phyloP scores from a whole-genome alignment of 2,797 vertebrate species.

The Centroberyx gerrardi region DNA sequence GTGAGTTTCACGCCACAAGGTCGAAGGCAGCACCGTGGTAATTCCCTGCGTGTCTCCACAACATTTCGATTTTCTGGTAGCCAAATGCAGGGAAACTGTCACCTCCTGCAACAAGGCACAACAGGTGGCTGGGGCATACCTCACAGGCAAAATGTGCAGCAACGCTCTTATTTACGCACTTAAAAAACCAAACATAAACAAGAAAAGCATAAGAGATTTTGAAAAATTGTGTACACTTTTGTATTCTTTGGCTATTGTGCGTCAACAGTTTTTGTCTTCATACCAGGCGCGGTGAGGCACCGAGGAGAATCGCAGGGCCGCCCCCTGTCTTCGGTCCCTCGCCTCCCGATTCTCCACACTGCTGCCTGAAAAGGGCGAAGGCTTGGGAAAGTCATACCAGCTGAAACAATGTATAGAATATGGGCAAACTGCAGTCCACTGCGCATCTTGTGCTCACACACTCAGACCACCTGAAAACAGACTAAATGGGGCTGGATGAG shows the following conservation, averaged over 20 bases:
- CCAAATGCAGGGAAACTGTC: conserved; percentile 22
- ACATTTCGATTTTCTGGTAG: conserved; percentile 86
- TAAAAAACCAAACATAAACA: not conserved
- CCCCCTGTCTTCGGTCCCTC: conserved; percentile 82
- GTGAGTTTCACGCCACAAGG: conserved; percentile 84
- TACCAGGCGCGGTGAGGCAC: conserved; percentile 75
- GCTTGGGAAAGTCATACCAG: conserved; percentile 84
- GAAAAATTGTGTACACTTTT: conserved; percentile 42
- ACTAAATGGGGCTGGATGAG: not conserved
- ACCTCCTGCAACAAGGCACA: conserved; percentile 23
- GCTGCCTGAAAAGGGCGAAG: conserved; percentile 75
- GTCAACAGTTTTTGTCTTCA: conserved; percentile 72
- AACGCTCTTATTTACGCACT: not conserved
- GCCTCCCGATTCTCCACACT: conserved; percentile 87
- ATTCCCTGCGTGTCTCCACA: conserved; percentile 82
- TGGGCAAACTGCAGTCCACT: conserved; percentile 39
- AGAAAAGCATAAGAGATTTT: not conserved
- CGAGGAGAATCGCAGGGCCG: conserved; percentile 89
- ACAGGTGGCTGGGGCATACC: not conserved
- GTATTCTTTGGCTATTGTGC: conserved; percentile 65
- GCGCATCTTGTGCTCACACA: conserved; percentile 51
- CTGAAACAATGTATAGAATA: conserved; percentile 71
- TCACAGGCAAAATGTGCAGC: not conserved
- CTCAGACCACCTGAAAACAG: conserved; percentile 23
- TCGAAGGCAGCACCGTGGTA: conserved; percentile 84